Conservation (phyloP, 2,113 vertebrate genomes). For the Corydoras sp. region DNA sequence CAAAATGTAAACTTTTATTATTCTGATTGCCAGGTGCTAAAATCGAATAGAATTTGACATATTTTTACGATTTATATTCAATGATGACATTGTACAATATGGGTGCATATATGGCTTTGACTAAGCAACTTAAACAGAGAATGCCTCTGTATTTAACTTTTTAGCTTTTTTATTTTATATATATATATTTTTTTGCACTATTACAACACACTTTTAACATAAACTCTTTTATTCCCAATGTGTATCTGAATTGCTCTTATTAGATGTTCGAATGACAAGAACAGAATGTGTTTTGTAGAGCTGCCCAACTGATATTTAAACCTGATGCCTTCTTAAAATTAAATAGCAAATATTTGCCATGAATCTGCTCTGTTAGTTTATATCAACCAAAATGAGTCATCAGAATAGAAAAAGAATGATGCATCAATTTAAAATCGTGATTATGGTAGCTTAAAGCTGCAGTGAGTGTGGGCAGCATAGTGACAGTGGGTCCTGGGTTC, state of each 20-base stretch:
- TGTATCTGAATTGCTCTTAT: background rate
- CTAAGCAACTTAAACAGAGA: too few species aligned
- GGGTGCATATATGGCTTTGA: too few species aligned
- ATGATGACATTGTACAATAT: too few species aligned
- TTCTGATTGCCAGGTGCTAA: too few species aligned
- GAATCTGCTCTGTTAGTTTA: constrained; percentile 5
- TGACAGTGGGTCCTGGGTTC: background rate
- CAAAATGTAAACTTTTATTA: too few species aligned
- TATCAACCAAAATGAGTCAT: constrained; percentile 22
- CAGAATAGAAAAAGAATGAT: constrained; percentile 12
- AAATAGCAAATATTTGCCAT: constrained; percentile 1
- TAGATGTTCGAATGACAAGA: constrained; percentile 4
- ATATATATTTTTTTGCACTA: too few species aligned
- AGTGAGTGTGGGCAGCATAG: background rate
- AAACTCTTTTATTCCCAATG: background rate
- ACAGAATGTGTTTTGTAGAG: background rate
- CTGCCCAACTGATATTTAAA: constrained; percentile 5
- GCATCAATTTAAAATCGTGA: constrained; percentile 18
- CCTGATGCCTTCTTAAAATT: constrained; percentile 12
- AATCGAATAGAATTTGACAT: too few species aligned
- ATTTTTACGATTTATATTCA: too few species aligned
- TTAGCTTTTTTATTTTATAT: too few species aligned
- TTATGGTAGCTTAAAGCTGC: background rate
- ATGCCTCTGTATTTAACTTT: too few species aligned
- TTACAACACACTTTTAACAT: too few species aligned